Percentiles rank a stretch among this genome's conserved stretches.
These are phyloP conservation scores for Enteromius fasciolatus DNA, from an alignment of 2,797 vertebrate species.

Conservation along the genomic window DNA sequence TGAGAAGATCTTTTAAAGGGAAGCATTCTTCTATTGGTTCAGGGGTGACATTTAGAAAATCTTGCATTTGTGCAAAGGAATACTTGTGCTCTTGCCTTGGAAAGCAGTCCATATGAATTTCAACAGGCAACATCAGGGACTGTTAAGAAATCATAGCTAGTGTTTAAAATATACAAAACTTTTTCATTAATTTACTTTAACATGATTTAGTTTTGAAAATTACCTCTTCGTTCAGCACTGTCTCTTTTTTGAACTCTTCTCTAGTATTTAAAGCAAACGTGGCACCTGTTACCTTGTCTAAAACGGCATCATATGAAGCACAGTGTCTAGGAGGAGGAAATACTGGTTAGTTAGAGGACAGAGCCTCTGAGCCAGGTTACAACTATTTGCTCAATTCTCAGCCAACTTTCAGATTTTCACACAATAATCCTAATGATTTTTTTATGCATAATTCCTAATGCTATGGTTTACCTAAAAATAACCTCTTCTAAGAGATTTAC, in stretches of 20 bases:
- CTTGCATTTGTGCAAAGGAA: conserved; percentile 64
- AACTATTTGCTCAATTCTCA: not conserved
- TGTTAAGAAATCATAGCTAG: conserved; percentile 65
- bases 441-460: not conserved
- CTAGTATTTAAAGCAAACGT: conserved; percentile 12
- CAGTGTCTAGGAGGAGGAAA: conserved; percentile 59
- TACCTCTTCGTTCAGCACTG: conserved; percentile 77
- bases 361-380: not conserved
- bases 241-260: conserved; percentile 78
- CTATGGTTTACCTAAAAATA: conserved; percentile 78
- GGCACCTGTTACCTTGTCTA: conserved; percentile 16
- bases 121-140: conserved; percentile 75
- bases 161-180: not conserved
- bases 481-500: conserved; percentile 69
- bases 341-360: too few species aligned
- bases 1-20: conserved; percentile 67
- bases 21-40: conserved; percentile 69
- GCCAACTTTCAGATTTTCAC: not conserved
- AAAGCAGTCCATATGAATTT: conserved; percentile 65
- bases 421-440: not conserved
- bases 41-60: conserved; percentile 67
- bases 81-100: conserved; percentile 50
- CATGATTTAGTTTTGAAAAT: not conserved
- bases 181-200: not conserved
- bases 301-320: conserved; percentile 60